These are phyloP conservation scores for Tachysurus fulvidraco DNA, from an alignment of 2,113 vertebrate species.

Conservation along the genomic window DNA sequence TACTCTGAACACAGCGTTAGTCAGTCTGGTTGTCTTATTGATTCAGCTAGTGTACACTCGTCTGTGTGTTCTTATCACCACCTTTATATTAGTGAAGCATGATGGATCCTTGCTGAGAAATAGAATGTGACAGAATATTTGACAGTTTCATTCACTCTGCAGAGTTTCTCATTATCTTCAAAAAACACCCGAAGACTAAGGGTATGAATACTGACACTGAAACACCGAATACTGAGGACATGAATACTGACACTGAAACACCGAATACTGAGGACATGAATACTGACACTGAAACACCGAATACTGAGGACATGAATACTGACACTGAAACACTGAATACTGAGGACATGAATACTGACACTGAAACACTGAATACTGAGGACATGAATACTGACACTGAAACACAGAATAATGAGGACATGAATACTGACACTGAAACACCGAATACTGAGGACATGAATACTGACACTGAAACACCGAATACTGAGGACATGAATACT, in stretches of 20 bases:
- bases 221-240: neutral
- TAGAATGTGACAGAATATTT: neutral
- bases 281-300: neutral
- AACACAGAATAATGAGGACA: neutral
- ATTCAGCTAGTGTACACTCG: neutral
- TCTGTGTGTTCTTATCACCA: neutral
- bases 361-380: neutral
- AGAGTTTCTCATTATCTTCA: neutral
- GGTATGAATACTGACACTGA: neutral
- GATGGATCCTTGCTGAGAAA: neutral
- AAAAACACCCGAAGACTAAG: neutral
- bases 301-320: neutral
- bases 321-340: neutral
- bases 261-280: neutral
- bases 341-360: neutral
- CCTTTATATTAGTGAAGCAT: neutral
- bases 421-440: neutral
- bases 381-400: neutral
- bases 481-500: neutral
- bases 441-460: neutral
- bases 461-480: neutral
- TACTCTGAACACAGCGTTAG: neutral
- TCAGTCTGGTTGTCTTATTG: neutral
- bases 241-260: neutral
- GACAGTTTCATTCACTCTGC: constrained; percentile 7